Base-by-base conservation (phyloP, 2,888 invertebrate species). In the Yponomeuta evonymella region DNA sequence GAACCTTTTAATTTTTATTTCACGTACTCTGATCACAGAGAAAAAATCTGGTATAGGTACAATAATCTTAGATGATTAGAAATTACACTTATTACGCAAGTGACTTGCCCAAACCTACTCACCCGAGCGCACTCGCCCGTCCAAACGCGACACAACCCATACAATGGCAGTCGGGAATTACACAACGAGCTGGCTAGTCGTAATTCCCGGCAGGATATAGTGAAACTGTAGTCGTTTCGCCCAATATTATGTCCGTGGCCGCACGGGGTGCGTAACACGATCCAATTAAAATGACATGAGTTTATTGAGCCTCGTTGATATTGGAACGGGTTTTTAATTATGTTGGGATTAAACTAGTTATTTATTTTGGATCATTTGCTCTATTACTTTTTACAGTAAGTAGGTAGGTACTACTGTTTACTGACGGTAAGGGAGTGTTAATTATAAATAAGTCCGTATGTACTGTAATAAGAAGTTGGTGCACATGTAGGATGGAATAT, bases 221-320 rank as follows among this genome's bases (percentile, higher is more conserved):
- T 87, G 68, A 85, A 85, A 83, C 79, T 77, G 83, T 83, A 84
- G 83, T 80, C 84, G 83, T 86, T 84, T 86, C 81, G 81, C 79
- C 81, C 81, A 78, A 85, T 86, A 87, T 87, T 85, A 83, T 80
- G 81, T 81, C 80, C 82, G 80, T 82, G 82, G 81, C 83, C 79
- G 78, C 79, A 82, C 86, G 83, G 84, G 84, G 81, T 82, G 81
- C 81, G 81, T 85, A 86, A 86, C 84, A 83, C 82, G 80, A 83
- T 84, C 85, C 85, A 86, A 89, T 89, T 89, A 88, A 87, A 89
- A 82, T 82, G 84, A 78, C 76, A 79, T 76, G 78, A 86, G 86
- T 88, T 87, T 87, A 88, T 84, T 48, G n/a, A 67, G 23, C n/a
- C 33, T 48, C 33, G 48, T 15, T 12, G 67, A 23, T 67, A 67